Evolutionary conservation across 2,888 invertebrate species (phyloP).

Genomic region (Lochmaea capreae): DNA sequence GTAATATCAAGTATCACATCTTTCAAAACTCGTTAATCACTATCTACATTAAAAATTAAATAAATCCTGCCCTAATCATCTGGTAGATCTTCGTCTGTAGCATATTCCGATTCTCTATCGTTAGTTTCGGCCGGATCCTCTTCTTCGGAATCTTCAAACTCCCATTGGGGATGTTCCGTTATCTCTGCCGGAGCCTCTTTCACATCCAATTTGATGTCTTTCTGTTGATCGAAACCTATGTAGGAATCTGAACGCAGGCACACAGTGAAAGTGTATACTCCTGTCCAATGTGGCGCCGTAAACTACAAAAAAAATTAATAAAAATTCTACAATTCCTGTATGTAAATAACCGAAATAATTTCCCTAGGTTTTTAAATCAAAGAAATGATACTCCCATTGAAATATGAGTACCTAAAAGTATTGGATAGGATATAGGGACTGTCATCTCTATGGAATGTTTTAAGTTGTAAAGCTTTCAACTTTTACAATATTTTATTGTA

Average conservation of each 20-base stretch:
- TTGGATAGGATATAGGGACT: no score
- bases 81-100: constrained; percentile 76
- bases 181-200: constrained; percentile 94
- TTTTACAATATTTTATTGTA: not conserved
- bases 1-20: not conserved
- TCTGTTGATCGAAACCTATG: constrained; percentile 94
- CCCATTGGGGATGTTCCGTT: constrained; percentile 96
- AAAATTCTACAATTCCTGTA: not conserved
- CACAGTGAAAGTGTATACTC: constrained; percentile 92
- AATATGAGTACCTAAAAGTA: no score
- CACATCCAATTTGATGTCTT: constrained; percentile 96
- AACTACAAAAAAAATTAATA: constrained; percentile 68
- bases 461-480: no score
- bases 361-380: no score
- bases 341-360: no score
- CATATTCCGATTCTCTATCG: constrained; percentile 75
- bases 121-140: constrained; percentile 71
- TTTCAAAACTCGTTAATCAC: constrained; percentile 7
- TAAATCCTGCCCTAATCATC: constrained; percentile 56
- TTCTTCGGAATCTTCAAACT: constrained; percentile 93
- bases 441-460: no score
- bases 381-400: no score
- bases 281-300: constrained; percentile 95
- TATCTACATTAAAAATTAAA: not conserved
- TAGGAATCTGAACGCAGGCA: constrained; percentile 97